phyloP scores from a whole-genome alignment of 2,797 vertebrate species.

The Sciurus vulgaris region DNA sequence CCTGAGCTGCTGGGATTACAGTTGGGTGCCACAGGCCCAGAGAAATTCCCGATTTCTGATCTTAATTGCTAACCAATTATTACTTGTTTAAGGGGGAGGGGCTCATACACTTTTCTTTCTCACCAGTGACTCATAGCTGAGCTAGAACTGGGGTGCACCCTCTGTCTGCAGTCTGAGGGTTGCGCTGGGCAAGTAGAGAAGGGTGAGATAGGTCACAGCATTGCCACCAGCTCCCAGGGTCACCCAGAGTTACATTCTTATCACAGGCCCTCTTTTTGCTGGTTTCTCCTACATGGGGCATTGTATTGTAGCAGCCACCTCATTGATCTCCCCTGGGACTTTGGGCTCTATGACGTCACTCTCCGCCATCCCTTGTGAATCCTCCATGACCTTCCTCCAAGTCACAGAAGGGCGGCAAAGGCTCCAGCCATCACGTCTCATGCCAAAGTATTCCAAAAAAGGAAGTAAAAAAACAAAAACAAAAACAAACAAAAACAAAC shows the following conservation, averaged over 20 bases:
- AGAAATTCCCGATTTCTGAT: background rate
- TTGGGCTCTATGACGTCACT: background rate
- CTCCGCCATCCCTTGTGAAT: background rate
- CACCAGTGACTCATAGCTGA: background rate
- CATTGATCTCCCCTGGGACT: background rate
- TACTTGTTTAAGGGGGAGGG: background rate
- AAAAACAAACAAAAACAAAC: too few species aligned
- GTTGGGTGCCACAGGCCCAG: too few species aligned
- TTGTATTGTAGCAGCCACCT: background rate
- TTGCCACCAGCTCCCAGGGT: background rate
- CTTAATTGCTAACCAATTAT: background rate
- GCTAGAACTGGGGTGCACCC: background rate
- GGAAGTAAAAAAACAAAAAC: background rate
- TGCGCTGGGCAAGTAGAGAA: background rate
- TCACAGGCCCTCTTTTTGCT: background rate
- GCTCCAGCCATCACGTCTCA: background rate
- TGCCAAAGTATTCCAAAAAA: background rate
- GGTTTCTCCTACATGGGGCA: accelerated
- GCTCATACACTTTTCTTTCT: background rate
- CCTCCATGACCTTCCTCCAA: background rate
- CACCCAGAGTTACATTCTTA: background rate
- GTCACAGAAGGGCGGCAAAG: background rate
- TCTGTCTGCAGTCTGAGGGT: background rate
- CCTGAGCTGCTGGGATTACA: too few species aligned
- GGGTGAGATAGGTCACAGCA: accelerated